Percentiles rank a stretch among this genome's conserved stretches.
Conservation (phyloP, 2,888 invertebrate species). For the Elmis aenea region DNA sequence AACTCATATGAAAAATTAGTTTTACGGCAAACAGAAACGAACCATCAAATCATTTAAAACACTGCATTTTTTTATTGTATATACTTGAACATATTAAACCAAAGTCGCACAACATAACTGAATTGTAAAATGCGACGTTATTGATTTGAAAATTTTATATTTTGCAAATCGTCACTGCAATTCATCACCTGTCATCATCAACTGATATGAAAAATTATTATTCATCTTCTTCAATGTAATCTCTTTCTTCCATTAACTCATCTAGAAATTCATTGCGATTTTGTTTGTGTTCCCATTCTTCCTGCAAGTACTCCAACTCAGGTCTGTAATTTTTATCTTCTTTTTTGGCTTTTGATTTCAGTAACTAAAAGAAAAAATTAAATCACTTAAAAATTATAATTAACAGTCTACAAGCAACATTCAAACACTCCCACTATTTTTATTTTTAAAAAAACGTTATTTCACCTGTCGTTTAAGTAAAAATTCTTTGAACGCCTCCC, state of each 20-base stretch:
- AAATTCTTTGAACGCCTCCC: conserved; percentile 53
- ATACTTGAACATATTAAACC: too few species aligned
- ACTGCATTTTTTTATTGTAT: too few species aligned
- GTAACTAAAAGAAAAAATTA: conserved; percentile 27
- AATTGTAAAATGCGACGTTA: too few species aligned
- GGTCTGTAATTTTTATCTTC: conserved; percentile 30
- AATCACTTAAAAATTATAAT: conserved; percentile 4
- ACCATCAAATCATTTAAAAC: too few species aligned
- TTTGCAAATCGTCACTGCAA: too few species aligned
- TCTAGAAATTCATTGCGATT: background rate
- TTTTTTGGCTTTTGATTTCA: conserved; percentile 28
- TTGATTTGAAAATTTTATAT: too few species aligned
- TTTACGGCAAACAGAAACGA: too few species aligned
- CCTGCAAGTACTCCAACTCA: conserved; percentile 32
- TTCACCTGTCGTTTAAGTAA: conserved; percentile 50
- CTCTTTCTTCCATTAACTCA: conserved; percentile 14
- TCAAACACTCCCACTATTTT: background rate
- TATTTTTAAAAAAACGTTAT: conserved; percentile 1
- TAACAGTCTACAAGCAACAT: background rate
- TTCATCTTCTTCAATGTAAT: conserved; percentile 21
- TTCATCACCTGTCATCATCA: too few species aligned
- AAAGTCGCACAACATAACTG: too few species aligned
- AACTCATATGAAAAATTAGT: too few species aligned
- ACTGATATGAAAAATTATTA: too few species aligned
- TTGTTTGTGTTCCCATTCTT: conserved; percentile 29